Base-by-base conservation (phyloP, 2,113 vertebrate species). In the Nasalis larvatus region DNA sequence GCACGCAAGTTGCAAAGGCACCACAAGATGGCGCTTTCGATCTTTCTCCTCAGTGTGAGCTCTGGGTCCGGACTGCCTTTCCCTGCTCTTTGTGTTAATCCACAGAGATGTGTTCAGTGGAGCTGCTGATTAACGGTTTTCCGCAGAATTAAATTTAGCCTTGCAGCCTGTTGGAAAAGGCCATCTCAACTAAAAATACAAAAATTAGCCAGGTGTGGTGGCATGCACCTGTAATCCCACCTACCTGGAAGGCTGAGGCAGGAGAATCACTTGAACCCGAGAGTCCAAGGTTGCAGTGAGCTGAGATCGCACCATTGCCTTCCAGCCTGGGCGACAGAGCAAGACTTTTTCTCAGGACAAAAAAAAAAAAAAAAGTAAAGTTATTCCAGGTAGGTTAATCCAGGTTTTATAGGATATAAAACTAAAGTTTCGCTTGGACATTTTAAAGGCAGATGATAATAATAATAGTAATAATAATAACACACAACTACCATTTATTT, bases 11-110 rank as follows among this genome's bases (percentile, higher is more conserved):
- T 68, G 60, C 16, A 3, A 93, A 54, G 1, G 49, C 3, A 92
- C 96, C 98, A 97, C 96, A 11, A 94, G 98, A 63, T 97, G 98
- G 95, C 30, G 66, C 90, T 4, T 77, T 58, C 0, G 86, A 49
- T 35, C 96, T 85, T 95, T 97, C 32, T 37, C 71, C 58, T 77
- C 58, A 45, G 2, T 1, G 52, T 1, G 25, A 17, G 20, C 17
- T 14, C 60, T 1, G 9, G 10, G n/a, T 11, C 14, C 27, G 1
- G 7, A 14, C 11, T 35, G 30, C 40, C 49, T 86, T 73, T 8
- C 37, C 35, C 16, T 21, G 47, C 27, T 76, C 58, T 96, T 52
- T 49, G 52, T 21, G 0, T 66, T 21, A 66, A 47, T 4, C 2
- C 11, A 0, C 27, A 8, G 47, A 71, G 20, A 45, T 35, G 4